Evolutionary conservation across 2,113 vertebrate genomes (phyloP), one percentile per base, ranked within the genome.

Genomic region (Xiphias gladius): DNA sequence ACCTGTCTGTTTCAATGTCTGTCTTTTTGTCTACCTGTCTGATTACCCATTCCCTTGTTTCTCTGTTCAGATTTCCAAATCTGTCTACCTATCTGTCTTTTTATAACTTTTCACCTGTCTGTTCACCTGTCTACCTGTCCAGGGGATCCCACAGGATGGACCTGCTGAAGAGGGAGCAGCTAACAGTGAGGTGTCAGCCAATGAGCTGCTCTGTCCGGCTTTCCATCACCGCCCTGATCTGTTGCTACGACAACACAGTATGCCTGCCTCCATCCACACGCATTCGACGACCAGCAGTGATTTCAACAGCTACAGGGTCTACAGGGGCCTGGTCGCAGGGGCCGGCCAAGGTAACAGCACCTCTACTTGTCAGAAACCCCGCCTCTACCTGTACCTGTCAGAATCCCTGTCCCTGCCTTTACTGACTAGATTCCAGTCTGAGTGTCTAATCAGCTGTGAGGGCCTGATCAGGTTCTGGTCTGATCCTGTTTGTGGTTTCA

Each of bases 211-310:
- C 20, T 17, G 73, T 32, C 24, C 80, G 7, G 13, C 22, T 4
- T 9, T 78, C 75, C 2, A 75, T 67, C 48, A 83, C 48, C 61
- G 90, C 72, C 90, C 94, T 76, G 92, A 92, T 80, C 17, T 92
- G 88, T 89, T 96, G 89, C 75, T 90, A 62, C 92, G 93, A 30
- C 94, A 96, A 64, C 89, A 93, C 71, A 94, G 92, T 67, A 92
- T 93, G 37, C 92, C 92, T 0, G 62, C 86, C 10, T 85, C 90
- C 10, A 78, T 94, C 58, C 89, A 92, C 17, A 66, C 81, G 10
- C 77, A 20, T 17, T 71, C 63, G 2, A 57, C 39, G 5, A 43
- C 30, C 68, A 1, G 68, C 20, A 13, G 57, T 37, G 80, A 87
- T 3, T 43, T 17, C 0, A 48, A 86, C 22, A 35, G 46, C 71